Evolutionary conservation across 2,888 invertebrate genomes (phyloP), one percentile per base, ranked within the genome.

Genomic region (Drosophila subquinaria): DNA sequence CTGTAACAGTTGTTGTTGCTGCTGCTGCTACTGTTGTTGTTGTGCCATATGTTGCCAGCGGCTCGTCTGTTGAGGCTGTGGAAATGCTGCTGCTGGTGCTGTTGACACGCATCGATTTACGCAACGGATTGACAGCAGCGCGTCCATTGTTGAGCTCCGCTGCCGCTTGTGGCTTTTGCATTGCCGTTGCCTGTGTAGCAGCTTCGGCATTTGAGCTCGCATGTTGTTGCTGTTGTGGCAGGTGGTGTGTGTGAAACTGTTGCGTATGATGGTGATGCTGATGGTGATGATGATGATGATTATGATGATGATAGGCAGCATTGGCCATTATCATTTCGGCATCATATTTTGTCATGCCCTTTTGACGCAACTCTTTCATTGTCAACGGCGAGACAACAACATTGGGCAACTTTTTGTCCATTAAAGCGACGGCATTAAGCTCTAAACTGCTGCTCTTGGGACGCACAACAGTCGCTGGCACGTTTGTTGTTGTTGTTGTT

Each of bases 291-390:
- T 79, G 80, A 5, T 82, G 62, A 1, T 75, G 81, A 10, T 89
- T 75, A 20, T 90, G 89, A 55, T 90, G 90, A 69, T 91, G 86
- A 30, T 87, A 91, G 50, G 84, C 92, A 1, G 92, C 89, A 73
- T 91, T 92, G 5, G 97, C 97, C 92, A 97, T 96, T 78, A 97
- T 93, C 90, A 97, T 94, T 92, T 97, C 97, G 9, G 97, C 97
- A 93, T 97, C 97, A 93, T 97, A 97, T 90, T 97, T 97, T 13
- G 97, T 97, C 90, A 97, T 94, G 36, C 97, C 97, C 92, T 97
- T 97, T 82, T 96, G 96, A 69, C 96, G 95, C 92, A 97, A 93
- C 93, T 97, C 97, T 89, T 96, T 96, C 94, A 97, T 96, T 89
- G 96, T 97, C 52, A 97, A 93, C 35, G 91, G 91, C 3, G 92